Evolutionary conservation across 2,797 vertebrate species (phyloP).

Genomic region (Mallotus villosus): DNA sequence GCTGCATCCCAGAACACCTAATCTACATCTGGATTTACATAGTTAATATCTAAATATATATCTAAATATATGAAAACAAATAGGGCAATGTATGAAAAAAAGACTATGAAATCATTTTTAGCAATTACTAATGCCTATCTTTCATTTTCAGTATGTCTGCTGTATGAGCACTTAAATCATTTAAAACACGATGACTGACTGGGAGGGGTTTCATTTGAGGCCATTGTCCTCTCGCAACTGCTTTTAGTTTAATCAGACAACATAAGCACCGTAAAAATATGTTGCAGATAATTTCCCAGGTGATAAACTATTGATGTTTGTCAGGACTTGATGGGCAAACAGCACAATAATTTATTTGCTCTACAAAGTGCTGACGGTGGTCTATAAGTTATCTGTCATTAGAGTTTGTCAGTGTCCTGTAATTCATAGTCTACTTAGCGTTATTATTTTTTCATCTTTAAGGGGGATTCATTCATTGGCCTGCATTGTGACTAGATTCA

Average conservation of each 20-base stretch:
- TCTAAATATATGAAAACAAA: not conserved
- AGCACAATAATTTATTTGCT: slow-evolving; percentile 64
- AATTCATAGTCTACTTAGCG: slow-evolving; percentile 54
- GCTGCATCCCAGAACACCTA: not conserved
- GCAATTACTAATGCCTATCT: not conserved
- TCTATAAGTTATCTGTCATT: slow-evolving; percentile 58
- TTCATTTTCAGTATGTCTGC: not conserved
- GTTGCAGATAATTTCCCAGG: slow-evolving; percentile 65
- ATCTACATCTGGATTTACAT: not conserved
- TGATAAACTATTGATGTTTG: slow-evolving; percentile 74
- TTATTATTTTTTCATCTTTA: slow-evolving; percentile 55
- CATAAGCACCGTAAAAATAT: slow-evolving; percentile 66
- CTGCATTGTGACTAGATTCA: slow-evolving; percentile 1
- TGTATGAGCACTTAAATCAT: not conserved
- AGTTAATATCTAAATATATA: not conserved
- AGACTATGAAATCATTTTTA: not conserved
- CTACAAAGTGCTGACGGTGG: slow-evolving; percentile 59
- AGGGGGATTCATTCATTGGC: slow-evolving; percentile 31
- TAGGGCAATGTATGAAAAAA: not conserved
- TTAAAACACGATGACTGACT: slow-evolving; percentile 37
- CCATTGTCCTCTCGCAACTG: slow-evolving; percentile 60
- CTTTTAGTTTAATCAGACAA: slow-evolving; percentile 77
- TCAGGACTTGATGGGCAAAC: slow-evolving; percentile 67
- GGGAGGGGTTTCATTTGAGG: slow-evolving; percentile 6
- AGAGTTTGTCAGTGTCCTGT: slow-evolving; percentile 43